Percentiles rank a stretch among this genome's conserved stretches.
Evolutionary conservation across 1,140 invertebrate genomes (phyloP).

Genomic region (Limonius californicus): DNA sequence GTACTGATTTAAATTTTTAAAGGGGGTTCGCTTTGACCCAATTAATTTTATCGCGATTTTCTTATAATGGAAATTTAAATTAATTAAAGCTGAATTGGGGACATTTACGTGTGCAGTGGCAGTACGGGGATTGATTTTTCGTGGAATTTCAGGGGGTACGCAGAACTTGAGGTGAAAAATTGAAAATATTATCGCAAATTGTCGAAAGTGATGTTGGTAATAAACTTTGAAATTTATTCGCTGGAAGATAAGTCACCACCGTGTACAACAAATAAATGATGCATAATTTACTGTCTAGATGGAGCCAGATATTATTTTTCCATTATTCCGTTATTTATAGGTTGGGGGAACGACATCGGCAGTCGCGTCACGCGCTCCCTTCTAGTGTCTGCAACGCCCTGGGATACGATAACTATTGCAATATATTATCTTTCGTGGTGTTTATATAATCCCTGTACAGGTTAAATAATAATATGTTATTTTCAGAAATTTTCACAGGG

Average conservation of each 20-base stretch:
- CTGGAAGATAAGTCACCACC: constrained; percentile 1
- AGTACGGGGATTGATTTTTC: no score
- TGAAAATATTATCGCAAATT: no score
- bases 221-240: not conserved
- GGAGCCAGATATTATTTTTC: constrained; percentile 30
- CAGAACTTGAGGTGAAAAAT: no score
- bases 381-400: constrained; percentile 25
- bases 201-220: not conserved
- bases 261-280: constrained; percentile 23
- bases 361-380: constrained; percentile 27
- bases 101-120: no score
- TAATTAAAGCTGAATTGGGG: no score
- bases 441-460: not conserved
- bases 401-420: constrained; percentile 28
- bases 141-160: no score
- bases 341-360: constrained; percentile 23
- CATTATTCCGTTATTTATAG: constrained; percentile 32
- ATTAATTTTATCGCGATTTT: no score
- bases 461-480: not conserved
- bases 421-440: constrained; percentile 24
- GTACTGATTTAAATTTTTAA: no score
- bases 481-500: no score
- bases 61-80: no score
- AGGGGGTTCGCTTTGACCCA: no score
- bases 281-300: constrained; percentile 24